Conservation (phyloP, 1,140 invertebrate genomes). For the Centruroides vittatus region DNA sequence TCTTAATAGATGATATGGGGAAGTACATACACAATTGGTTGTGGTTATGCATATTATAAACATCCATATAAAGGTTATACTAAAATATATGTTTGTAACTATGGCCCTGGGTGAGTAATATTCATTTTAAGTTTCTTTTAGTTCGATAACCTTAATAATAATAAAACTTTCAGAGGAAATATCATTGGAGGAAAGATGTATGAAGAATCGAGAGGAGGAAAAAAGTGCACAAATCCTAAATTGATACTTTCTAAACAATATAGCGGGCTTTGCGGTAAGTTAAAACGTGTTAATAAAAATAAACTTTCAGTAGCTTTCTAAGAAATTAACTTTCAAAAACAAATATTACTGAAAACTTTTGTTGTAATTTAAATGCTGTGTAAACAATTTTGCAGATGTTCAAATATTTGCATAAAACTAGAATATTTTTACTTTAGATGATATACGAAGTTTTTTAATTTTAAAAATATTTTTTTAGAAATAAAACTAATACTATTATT, state of each 20-base stretch:
- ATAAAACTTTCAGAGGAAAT: not conserved
- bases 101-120: constrained; percentile 52
- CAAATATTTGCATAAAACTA: too few species aligned
- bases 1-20: constrained; percentile 53
- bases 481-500: too few species aligned
- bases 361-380: too few species aligned
- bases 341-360: too few species aligned
- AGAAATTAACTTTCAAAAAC: too few species aligned
- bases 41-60: constrained; percentile 63
- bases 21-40: constrained; percentile 58
- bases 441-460: too few species aligned
- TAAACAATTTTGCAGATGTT: too few species aligned
- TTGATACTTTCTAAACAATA: not conserved
- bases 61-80: constrained; percentile 48
- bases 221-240: not conserved
- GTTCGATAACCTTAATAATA: not conserved
- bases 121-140: not conserved
- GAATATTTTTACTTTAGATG: too few species aligned
- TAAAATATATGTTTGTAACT: constrained; percentile 74
- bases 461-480: too few species aligned
- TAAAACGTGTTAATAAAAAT: not conserved
- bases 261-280: not conserved
- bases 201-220: not conserved
- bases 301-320: too few species aligned
- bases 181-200: not conserved